Evolutionary conservation across 1,140 invertebrate genomes (phyloP).

Genomic region (Paramacrobiotus metropolitanus): DNA sequence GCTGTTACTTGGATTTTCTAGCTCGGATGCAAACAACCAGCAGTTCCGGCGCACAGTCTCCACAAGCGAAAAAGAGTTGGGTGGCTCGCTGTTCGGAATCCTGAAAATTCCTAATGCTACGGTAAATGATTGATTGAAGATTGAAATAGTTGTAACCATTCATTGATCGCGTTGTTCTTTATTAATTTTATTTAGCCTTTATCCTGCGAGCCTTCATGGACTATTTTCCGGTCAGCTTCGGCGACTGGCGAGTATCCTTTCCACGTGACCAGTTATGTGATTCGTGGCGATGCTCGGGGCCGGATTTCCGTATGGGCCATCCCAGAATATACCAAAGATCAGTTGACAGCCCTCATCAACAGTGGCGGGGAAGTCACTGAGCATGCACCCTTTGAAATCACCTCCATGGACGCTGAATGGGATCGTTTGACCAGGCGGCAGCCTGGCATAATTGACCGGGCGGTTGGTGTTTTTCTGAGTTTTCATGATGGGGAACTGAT

Average conservation of each 20-base stretch:
- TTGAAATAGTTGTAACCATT: too few species aligned
- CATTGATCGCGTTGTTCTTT: too few species aligned
- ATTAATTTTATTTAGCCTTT: conserved; percentile 36
- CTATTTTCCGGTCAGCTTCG: conserved; percentile 17
- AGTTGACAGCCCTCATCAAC: conserved; percentile 37
- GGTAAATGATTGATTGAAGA: too few species aligned
- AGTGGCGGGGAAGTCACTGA: conserved; percentile 16
- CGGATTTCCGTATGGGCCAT: conserved; percentile 63
- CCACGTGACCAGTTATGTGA: conserved; percentile 34
- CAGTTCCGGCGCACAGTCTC: background rate
- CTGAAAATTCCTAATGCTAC: background rate
- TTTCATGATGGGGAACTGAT: too few species aligned
- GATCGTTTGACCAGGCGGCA: background rate
- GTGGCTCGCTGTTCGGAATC: background rate
- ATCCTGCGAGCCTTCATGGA: conserved; percentile 49
- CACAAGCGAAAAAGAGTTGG: background rate
- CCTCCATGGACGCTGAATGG: background rate
- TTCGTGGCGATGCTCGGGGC: conserved; percentile 71
- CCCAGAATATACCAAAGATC: conserved; percentile 45
- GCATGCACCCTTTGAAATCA: background rate
- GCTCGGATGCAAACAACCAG: background rate
- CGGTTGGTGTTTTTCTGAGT: too few species aligned
- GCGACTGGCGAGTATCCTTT: conserved; percentile 17
- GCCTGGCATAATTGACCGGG: background rate
- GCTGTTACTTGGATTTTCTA: background rate